Conservation (phyloP, 2,888 invertebrate genomes). For the Amorpha juglandis region DNA sequence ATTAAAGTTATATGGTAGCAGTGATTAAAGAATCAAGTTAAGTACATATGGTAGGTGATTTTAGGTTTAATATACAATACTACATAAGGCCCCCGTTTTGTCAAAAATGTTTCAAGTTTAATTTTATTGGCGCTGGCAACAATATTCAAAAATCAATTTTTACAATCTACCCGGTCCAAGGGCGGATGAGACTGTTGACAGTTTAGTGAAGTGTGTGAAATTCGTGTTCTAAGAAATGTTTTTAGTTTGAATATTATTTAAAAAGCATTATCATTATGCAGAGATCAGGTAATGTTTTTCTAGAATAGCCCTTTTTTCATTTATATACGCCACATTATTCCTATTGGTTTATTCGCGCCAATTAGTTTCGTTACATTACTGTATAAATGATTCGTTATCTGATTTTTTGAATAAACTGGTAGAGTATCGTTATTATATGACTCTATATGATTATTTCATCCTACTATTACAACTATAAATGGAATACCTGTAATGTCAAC, state of each 20-base stretch:
- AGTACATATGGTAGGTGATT: too few species aligned
- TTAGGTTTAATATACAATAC: too few species aligned
- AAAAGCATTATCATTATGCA: constrained; percentile 67
- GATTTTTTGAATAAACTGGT: constrained; percentile 1
- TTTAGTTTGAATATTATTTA: constrained; percentile 66
- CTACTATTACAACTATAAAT: too few species aligned
- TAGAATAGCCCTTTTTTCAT: constrained; percentile 26
- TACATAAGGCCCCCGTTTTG: too few species aligned
- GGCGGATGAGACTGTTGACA: constrained; percentile 80
- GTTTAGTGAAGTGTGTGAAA: constrained; percentile 67
- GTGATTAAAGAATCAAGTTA: too few species aligned
- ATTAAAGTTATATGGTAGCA: too few species aligned
- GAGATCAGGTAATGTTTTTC: constrained; percentile 73
- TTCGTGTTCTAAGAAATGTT: constrained; percentile 72
- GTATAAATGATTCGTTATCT: constrained; percentile 16
- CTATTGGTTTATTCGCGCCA: constrained; percentile 33
- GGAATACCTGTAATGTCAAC: too few species aligned
- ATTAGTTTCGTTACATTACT: constrained; percentile 4
- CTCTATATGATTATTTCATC: too few species aligned
- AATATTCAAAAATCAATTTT: constrained; percentile 71
- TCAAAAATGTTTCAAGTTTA: neutral
- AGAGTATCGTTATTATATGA: neutral
- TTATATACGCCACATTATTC: constrained; percentile 10
- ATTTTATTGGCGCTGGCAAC: constrained; percentile 51
- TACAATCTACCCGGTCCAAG: constrained; percentile 54